Base-by-base conservation (phyloP, 2,888 invertebrate species). In the Hydrotaea cyrtoneurina region DNA sequence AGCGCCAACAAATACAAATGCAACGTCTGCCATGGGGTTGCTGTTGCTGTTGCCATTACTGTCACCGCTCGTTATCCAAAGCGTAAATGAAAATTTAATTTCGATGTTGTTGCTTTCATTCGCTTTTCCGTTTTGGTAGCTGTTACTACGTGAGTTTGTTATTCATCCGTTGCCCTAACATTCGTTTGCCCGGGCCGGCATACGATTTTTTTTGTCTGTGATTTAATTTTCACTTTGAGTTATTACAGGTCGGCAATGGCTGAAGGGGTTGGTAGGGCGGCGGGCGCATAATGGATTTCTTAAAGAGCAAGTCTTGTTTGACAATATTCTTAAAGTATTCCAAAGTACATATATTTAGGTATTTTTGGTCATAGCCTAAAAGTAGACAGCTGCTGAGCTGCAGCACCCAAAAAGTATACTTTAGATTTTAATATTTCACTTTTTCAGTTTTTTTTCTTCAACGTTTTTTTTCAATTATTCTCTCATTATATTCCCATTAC, bases 181-280 rank as follows among this genome's bases (percentile, higher is more conserved):
- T 81, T 31, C 31, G 31, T 31, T 31, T 17, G 31, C 5, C 66
- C 19, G 66, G 73, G 77, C 39, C 15, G 31, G 78, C 2, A 69
- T 74, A 53, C 8, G 73, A 72, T n/a, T 64, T 73, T 59, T 66
- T 66, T 21, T 79, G 66, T 76, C 31, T 79, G 66, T 76, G 76
- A 79, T 81, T 85, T 79, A 79, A 85, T 79, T 85, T 85, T 79
- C 81, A 77, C 76, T 81, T 78, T 85, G 84, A 85, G 81, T 81
- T 76, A 84, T 84, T 84, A 78, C 46, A 81, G 64, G 76, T 78
- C 72, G 75, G 64, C 36, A 2, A 55, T 2, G 7, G 31, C 31
- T 31, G 31, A 31, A 31, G 31, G 31, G 31, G 31, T 31, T 31
- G 31, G 31, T 31, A n/a, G n/a, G 31, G 31, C 7, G 31, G 31